Evolutionary conservation across 2,113 vertebrate species (phyloP).

Genomic region (Microcebus murinus): DNA sequence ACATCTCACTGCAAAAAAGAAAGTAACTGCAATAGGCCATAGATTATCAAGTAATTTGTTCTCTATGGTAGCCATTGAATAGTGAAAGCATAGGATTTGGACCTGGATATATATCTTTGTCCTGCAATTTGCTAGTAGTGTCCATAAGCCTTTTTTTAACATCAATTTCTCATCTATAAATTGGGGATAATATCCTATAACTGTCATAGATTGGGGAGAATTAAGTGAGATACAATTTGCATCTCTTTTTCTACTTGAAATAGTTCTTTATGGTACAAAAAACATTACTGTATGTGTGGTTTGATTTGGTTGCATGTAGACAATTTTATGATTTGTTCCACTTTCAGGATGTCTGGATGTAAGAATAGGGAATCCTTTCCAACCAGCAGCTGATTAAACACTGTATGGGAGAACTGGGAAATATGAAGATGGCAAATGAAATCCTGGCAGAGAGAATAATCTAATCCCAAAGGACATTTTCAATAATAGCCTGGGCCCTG

Average conservation of each 20-base stretch:
- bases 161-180: conserved; percentile 46
- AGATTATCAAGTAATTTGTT: conserved; percentile 42
- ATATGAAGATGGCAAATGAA: conserved; percentile 73
- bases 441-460: conserved; percentile 61
- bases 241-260: conserved; percentile 48
- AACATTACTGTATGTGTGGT: conserved; percentile 35
- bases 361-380: conserved; percentile 56
- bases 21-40: not conserved
- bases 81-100: conserved; percentile 35
- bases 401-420: conserved; percentile 59
- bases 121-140: not conserved
- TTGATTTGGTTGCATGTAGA: conserved; percentile 56
- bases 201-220: conserved; percentile 35
- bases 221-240: conserved; percentile 49
- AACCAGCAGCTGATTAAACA: conserved; percentile 78
- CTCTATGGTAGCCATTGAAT: not conserved
- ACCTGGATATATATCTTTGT: conserved; percentile 32
- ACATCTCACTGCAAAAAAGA: conserved; percentile 22
- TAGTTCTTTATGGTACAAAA: conserved; percentile 44
- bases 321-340: conserved; percentile 66
- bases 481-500: conserved; percentile 71
- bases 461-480: conserved; percentile 72
- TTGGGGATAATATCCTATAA: conserved; percentile 11
- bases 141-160: conserved; percentile 19
- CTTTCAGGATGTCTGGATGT: conserved; percentile 46